Base-by-base conservation (phyloP, 2,113 vertebrate species). In the Nerophis ophidion region DNA sequence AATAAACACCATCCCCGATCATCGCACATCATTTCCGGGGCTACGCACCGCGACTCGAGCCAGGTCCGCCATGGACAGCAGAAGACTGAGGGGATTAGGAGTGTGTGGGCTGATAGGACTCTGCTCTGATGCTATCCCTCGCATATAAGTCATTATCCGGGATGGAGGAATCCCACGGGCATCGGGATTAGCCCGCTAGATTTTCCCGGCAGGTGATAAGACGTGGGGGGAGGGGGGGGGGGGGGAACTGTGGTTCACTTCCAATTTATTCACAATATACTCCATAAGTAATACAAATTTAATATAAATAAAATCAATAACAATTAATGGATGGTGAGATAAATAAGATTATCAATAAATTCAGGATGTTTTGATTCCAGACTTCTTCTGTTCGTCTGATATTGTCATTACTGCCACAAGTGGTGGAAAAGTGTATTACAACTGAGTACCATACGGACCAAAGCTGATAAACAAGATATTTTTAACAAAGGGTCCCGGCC, bases 181-280 rank as follows among this genome's bases (percentile, higher is more conserved):
- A 8, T 51, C 54, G 73, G 81, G 81, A 86, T 88, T 86, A 86
- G 75, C 79, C 68, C 11, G 58, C 70, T 80, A 68, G 81, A 85
- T 80, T 86, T 81, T 79, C 81, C 75, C 86, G 76, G 66, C 76
- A 84, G 76, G 86, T 86, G 84, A 86, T 84, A 82, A 84, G 78
- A 66, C 68, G 66, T 57, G 44, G 77, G 67, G 76, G 52, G 68
- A 45, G 64, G 80, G 68, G 72, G 66, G 59, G 47, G 77, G 67
- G 76, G 55, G 68, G 45, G 62, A 75, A 60, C n/a, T n/a, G n/a
- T n/a, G n/a, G 63, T 69, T 76, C 19, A 26, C 19, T 26, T 26
- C 19, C 19, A 3, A 26, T 26, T 1, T 26, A 26, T 26, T 26
- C 19, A 26, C 19, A 26, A 26, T 26, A 26, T 26, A 26, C 19